Conservation (phyloP, 1,140 invertebrate genomes). For the fruit fly (Drosophila melanogaster) region Release_6_plus_ISO1_MT NC_004354.4:11288501-11289000, state of each 20-base stretch:
- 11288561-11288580: too few relatives aligned
- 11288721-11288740: background rate
- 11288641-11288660: background rate
- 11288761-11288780: conserved; percentile 8
- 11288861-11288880: background rate
- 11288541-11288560: too few relatives aligned
- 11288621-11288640: too few relatives aligned
- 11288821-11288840: conserved; percentile 2
- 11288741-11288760: background rate
- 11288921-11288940: conserved; percentile 3
- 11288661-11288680: background rate
- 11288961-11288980: conserved; percentile 3
- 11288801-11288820: background rate
- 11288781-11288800: conserved; percentile 9
- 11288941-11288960: conserved; percentile 13
- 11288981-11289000: background rate
- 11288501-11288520: too few relatives aligned
- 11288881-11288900: background rate
- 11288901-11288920: background rate
- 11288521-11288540: too few relatives aligned
- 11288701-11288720: background rate
- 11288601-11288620: too few relatives aligned
- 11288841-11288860: background rate
- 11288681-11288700: background rate
- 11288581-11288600: too few relatives aligned